A percentile compares a stretch with the other conserved stretches of the same genome.
phyloP scores from a whole-genome alignment of 2,113 vertebrate species.

The Tapirus terrestris region DNA sequence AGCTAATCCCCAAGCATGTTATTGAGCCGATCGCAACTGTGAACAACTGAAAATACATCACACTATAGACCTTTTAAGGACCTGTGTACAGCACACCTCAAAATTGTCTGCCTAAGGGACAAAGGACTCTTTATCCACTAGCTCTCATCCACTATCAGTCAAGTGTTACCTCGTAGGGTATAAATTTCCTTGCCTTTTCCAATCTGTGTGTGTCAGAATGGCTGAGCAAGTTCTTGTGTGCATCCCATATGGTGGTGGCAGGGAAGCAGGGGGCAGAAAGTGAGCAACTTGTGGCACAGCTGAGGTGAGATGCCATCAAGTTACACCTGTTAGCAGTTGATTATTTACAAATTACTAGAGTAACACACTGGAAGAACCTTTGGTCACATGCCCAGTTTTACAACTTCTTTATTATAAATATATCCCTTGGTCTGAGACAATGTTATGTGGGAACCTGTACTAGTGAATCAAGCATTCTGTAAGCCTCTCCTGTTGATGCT shows the following conservation, averaged over 20 bases:
- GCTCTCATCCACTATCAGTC: background rate
- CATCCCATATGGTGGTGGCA: background rate
- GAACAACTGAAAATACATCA: background rate
- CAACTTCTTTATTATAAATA: background rate
- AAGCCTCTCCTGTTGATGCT: background rate
- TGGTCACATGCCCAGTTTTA: background rate
- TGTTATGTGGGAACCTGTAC: background rate
- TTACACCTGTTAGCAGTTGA: background rate
- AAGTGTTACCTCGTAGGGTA: background rate
- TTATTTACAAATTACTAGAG: background rate
- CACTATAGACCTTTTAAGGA: background rate
- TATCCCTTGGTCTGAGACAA: background rate
- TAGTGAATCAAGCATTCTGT: background rate
- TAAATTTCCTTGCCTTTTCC: background rate
- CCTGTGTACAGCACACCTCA: background rate
- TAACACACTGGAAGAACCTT: background rate
- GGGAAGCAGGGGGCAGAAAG: background rate
- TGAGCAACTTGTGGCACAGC: background rate
- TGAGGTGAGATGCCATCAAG: background rate
- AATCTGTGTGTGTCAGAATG: background rate
- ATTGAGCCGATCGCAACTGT: background rate
- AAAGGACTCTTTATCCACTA: background rate
- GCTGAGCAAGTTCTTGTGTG: background rate
- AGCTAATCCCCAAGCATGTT: background rate
- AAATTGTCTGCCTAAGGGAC: background rate